Evolutionary conservation across 37 sponge, comb jelly and placozoan genomes (phyloP), one percentile per base, ranked within the genome.

Genomic region (Bolinopsis microptera): DNA sequence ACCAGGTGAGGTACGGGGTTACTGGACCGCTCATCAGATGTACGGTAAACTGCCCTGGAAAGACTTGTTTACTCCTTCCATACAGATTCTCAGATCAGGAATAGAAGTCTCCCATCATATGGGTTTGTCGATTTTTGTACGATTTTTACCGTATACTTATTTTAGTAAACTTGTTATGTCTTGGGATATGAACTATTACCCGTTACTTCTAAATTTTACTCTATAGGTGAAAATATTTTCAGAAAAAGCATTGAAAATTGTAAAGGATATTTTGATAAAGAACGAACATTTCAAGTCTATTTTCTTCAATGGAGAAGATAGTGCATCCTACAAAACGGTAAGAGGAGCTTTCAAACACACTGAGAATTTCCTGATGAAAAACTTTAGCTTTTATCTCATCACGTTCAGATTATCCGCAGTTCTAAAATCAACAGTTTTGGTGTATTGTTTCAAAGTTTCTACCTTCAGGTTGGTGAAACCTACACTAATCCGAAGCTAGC

Each of bases 1-100:
- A 22, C 90, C 90, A 86, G 90, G 90, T 0, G 32, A 28, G 2
- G 24, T 86, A 24, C 38, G 1, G 61, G 90, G 90, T 1, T 30
- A 86, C 35, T 86, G 90, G 90, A 40, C 2, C 8, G 90, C 90
- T 86, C 90, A 86, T 86, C 90, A 86, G 90, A 39, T 9, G 30
- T 86, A 33, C 36, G 90, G 90, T 0, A 86, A 27, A 27, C 31
- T 86, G 0, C 48, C 90, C 3, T 86, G 90, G 90, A 34, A 8
- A 24, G 90, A 86, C 1, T 30, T 86, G 8, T 86, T 86, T 38
- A 86, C 40, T 9, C 90, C 90, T 3, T 86, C 90, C 25, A 41
- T 86, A 25, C 13, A 86, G 61, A 23, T 86, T 24, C 61, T 86
- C 5, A 38, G 61, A 27, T 25, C 8, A 41, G 90, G 90, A 40